phyloP scores from a whole-genome alignment of 2,113 vertebrate species.

The Bos indicus region DNA sequence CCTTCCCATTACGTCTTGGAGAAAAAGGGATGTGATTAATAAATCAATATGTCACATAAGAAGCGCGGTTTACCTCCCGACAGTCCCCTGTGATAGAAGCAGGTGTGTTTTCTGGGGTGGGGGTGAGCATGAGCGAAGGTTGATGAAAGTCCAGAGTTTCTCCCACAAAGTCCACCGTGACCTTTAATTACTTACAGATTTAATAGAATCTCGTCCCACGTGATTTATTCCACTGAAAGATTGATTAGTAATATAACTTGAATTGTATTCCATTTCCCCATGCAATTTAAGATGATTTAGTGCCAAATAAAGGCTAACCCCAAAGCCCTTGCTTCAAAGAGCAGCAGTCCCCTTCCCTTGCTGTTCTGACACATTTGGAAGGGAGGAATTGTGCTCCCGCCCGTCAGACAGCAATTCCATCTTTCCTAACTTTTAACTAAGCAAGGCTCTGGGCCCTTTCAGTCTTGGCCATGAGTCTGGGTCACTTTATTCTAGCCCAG shows the following conservation, averaged over 20 bases:
- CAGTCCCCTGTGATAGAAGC: not conserved
- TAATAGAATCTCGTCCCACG: not conserved
- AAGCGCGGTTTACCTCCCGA: not conserved
- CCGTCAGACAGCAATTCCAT: constrained; percentile 42
- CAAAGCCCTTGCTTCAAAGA: constrained; percentile 6
- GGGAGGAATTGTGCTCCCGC: not conserved
- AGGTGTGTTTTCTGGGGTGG: not conserved
- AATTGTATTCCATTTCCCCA: constrained; percentile 15
- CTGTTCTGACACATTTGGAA: not conserved
- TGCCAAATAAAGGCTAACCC: constrained; percentile 2
- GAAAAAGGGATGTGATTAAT: not conserved
- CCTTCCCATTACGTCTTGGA: not conserved
- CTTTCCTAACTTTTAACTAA: not conserved
- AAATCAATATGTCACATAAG: not conserved
- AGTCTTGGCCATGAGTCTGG: fast-evolving
- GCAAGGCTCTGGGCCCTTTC: not conserved
- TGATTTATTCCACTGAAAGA: constrained; percentile 53
- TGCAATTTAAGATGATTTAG: constrained; percentile 40
- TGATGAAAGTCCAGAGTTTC: constrained; percentile 44
- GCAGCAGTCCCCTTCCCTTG: not conserved
- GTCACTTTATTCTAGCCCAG: too few relatives aligned
- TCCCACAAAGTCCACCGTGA: constrained; percentile 5
- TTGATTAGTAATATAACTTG: constrained; percentile 23
- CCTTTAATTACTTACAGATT: constrained; percentile 54
- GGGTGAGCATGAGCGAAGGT: not conserved